Base-by-base conservation (phyloP, 2,113 vertebrate genomes). In the Geococcyx californianus region DNA sequence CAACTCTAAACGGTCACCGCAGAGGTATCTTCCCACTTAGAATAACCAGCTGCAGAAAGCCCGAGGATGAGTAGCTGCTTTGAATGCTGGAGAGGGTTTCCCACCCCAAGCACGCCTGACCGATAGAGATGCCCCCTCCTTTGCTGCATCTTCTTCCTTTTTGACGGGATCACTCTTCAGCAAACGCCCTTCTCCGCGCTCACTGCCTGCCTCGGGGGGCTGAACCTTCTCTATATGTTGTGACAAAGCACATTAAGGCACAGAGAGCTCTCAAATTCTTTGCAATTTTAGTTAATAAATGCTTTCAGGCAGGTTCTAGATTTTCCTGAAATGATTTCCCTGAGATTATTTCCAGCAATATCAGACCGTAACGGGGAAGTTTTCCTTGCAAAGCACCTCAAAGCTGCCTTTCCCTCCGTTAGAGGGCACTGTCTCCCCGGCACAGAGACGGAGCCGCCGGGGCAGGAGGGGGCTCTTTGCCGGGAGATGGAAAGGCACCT, bases 71-170 rank as follows among this genome's bases (percentile, higher is more conserved):
- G 74, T 26, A 62, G 20, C 42, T 55, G 19, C 58, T 64, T 5
- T 14, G 40, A 52, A 12, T 1, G 5, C 40, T 33, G 54, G 28
- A 51, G 19, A 25, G 26, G 14, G 40, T 73, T 11, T 64, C 31
- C 73, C 33, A 26, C 42, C 16, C 21, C 49, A 47, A 2, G 5
- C 16, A 38, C 29, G 1, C 19, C 2, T 52, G 45, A 24, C 12
- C 0, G 0, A 13, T 10, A 34, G 33, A 79, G 8, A 23, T 26
- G 12, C 31, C 9, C 6, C 19, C 16, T 89, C 68, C 51, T 60
- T 16, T 20, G 18, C 34, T 60, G 38, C 34, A 49, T 51, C 6
- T 9, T 3, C 28, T 68, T 6, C 3, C 0, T 56, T 15, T 77
- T 9, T 44, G 58, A 7, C n/a, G 58, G 29, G 21, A 17, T 62